A percentile compares a stretch with the other conserved stretches of the same genome.
phyloP scores from a whole-genome alignment of 1,140 invertebrate species.

The Diorhabda elongata region DNA sequence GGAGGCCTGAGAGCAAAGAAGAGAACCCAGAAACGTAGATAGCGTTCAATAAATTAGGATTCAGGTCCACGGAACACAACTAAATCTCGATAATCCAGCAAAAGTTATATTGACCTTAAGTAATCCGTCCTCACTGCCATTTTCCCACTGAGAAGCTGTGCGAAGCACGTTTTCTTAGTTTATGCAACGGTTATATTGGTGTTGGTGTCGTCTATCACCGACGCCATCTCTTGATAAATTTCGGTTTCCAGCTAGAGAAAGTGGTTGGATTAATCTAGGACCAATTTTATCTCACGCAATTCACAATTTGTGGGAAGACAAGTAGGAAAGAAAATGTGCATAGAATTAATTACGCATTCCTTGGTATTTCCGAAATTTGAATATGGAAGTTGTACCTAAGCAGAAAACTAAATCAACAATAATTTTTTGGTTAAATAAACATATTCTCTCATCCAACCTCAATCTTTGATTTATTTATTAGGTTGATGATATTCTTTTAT shows the following conservation, averaged over 20 bases:
- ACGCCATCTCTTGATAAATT: not conserved
- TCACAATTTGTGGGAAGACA: too few species aligned
- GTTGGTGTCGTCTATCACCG: slow-evolving; percentile 18
- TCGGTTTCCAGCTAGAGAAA: slow-evolving; percentile 1
- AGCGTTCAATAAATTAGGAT: slow-evolving; percentile 35
- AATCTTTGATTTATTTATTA: too few species aligned
- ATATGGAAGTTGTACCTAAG: too few species aligned
- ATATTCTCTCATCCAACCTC: too few species aligned
- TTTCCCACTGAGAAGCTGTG: slow-evolving; percentile 12
- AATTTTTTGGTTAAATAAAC: too few species aligned
- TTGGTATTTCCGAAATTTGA: too few species aligned
- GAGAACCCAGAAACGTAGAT: slow-evolving; percentile 23
- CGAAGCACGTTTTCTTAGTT: slow-evolving; percentile 27
- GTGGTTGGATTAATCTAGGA: slow-evolving; percentile 11
- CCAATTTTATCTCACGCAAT: not conserved
- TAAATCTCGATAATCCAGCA: slow-evolving; percentile 36
- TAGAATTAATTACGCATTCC: too few species aligned
- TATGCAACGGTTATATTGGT: slow-evolving; percentile 27
- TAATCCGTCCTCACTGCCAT: slow-evolving; percentile 27
- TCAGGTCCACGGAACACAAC: slow-evolving; percentile 30
- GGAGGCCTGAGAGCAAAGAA: not conserved
- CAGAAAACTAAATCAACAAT: too few species aligned
- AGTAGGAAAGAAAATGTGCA: too few species aligned
- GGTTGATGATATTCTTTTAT: too few species aligned
- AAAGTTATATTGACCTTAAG: slow-evolving; percentile 38